Conservation (phyloP, 2,113 vertebrate species). For the Strix aluco region DNA sequence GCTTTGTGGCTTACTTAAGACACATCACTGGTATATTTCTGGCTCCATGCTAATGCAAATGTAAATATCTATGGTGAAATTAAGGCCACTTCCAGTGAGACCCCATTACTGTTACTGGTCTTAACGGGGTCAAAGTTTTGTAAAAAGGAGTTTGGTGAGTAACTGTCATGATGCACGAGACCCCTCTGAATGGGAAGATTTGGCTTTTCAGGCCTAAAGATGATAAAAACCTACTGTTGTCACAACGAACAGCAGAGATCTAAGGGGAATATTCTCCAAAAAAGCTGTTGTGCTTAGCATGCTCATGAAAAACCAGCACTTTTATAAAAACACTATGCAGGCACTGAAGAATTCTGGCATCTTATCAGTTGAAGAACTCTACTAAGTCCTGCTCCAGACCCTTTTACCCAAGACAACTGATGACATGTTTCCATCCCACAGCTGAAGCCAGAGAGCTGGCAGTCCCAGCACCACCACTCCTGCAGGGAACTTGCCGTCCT, state of each 20-base stretch:
- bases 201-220: not conserved
- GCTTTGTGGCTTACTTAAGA: not conserved
- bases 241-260: not conserved
- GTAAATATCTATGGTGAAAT: not conserved
- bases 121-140: not conserved
- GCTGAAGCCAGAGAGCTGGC: not conserved
- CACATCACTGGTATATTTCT: not conserved
- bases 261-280: not conserved
- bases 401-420: not conserved
- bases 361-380: not conserved
- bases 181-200: not conserved
- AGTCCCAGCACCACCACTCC: not conserved
- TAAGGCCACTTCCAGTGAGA: not conserved
- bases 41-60: not conserved
- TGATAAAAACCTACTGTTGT: not conserved
- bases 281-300: not conserved
- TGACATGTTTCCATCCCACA: rapidly evolving
- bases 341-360: not conserved
- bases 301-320: not conserved
- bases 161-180: not conserved
- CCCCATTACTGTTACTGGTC: not conserved
- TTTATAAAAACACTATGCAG: not conserved
- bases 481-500: rapidly evolving
- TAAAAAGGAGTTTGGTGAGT: not conserved
- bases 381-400: not conserved